Evolutionary conservation across 2,888 invertebrate genomes (phyloP).

Genomic region (Carpatolechia fugitivella): DNA sequence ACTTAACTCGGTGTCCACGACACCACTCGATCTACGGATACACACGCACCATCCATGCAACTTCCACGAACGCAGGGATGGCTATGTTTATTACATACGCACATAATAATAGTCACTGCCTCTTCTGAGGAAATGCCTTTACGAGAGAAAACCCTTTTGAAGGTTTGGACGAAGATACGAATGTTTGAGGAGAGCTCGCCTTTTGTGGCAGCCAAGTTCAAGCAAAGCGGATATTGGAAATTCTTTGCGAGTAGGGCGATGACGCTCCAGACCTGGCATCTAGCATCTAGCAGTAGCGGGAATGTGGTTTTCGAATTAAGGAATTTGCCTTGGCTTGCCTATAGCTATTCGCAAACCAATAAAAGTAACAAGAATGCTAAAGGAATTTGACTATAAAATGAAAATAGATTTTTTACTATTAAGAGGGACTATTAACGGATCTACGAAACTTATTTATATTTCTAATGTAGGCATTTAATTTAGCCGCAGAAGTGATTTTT

Average conservation of each 20-base stretch:
- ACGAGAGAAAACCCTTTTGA: not conserved
- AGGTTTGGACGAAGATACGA: not conserved
- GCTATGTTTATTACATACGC: slow-evolving; percentile 1
- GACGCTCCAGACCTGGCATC: not conserved
- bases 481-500: too few species aligned
- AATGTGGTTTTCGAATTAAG: not conserved
- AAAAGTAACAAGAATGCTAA: not conserved
- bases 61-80: slow-evolving; percentile 10
- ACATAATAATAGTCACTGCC: slow-evolving; percentile 7
- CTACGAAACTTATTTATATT: too few species aligned
- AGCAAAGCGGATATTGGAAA: slow-evolving; percentile 11
- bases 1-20: slow-evolving; percentile 61
- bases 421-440: too few species aligned
- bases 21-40: slow-evolving; percentile 29
- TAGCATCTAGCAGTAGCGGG: not conserved
- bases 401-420: too few species aligned
- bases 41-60: slow-evolving; percentile 11
- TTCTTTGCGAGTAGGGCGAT: not conserved
- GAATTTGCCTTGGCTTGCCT: not conserved
- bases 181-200: too few species aligned
- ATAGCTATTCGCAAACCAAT: not conserved
- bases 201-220: slow-evolving; percentile 1
- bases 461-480: too few species aligned
- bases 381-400: not conserved
- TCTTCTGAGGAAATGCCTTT: slow-evolving; percentile 1